Percentiles rank a stretch among this genome's conserved stretches.
These are phyloP conservation scores for Perca fluviatilis DNA, from an alignment of 2,113 vertebrate genomes.

Conservation along the genomic window DNA sequence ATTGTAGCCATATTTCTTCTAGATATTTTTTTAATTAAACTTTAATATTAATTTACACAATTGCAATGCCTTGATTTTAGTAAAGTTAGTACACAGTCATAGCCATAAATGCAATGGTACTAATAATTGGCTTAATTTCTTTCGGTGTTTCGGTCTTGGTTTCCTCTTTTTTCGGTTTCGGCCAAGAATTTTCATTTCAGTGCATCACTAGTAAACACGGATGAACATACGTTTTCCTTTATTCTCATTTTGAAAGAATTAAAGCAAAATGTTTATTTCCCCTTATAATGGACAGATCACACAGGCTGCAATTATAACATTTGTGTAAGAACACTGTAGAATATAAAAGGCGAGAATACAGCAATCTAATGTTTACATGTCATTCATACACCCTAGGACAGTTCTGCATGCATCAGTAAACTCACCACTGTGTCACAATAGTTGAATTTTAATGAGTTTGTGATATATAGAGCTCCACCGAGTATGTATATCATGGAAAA, in stretches of 20 bases:
- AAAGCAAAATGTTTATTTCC: neutral
- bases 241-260: neutral
- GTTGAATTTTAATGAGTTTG: constrained; percentile 18
- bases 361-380: neutral
- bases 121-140: too few relatives aligned
- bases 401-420: constrained; percentile 2
- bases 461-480: neutral
- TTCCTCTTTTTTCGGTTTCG: too few relatives aligned
- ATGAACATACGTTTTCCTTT: neutral
- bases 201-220: too few relatives aligned
- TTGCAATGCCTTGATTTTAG: too few relatives aligned
- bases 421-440: constrained; percentile 5
- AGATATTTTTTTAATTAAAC: too few relatives aligned
- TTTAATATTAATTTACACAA: too few relatives aligned
- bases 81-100: too few relatives aligned
- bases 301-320: neutral
- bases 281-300: neutral
- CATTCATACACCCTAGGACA: neutral
- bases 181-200: too few relatives aligned
- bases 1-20: too few relatives aligned
- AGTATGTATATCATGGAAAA: neutral
- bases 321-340: neutral
- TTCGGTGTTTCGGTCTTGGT: too few relatives aligned
- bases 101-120: too few relatives aligned
- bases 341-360: neutral